These are phyloP conservation scores for Alexandromys oeconomus DNA, from an alignment of 2,797 vertebrate species.

Conservation along the genomic window DNA sequence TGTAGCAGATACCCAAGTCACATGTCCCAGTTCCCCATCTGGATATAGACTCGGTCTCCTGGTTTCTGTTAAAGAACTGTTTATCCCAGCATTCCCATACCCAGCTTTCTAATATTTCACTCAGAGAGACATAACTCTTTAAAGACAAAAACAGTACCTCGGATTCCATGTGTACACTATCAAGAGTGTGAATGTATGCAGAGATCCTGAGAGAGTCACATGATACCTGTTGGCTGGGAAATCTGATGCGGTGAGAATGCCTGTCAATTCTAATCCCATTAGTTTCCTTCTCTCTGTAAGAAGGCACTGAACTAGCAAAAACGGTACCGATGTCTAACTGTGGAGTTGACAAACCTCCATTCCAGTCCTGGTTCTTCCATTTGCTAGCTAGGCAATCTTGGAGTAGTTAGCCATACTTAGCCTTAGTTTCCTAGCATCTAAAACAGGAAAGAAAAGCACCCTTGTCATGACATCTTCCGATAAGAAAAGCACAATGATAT, in stretches of 20 bases:
- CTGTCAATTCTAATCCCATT: neutral
- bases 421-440: neutral
- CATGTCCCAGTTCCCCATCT: neutral
- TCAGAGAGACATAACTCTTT: neutral
- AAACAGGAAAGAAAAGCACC: neutral
- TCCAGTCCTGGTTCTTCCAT: neutral
- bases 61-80: neutral
- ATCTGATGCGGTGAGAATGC: neutral
- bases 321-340: neutral
- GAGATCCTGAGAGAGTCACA: neutral
- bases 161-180: neutral
- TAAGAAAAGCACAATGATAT: neutral
- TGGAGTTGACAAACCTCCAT: neutral
- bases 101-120: neutral
- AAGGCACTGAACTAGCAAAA: neutral
- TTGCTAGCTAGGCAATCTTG: neutral
- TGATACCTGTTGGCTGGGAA: neutral
- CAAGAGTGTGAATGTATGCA: neutral
- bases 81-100: neutral
- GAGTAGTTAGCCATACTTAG: neutral
- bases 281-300: neutral
- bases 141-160: neutral
- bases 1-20: neutral
- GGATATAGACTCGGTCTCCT: neutral
- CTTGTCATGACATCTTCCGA: neutral